Percentiles rank a stretch among this genome's conserved stretches.
These are phyloP conservation scores for Bos taurus DNA, from an alignment of 2,113 vertebrate genomes.

Conservation along the genomic window DNA sequence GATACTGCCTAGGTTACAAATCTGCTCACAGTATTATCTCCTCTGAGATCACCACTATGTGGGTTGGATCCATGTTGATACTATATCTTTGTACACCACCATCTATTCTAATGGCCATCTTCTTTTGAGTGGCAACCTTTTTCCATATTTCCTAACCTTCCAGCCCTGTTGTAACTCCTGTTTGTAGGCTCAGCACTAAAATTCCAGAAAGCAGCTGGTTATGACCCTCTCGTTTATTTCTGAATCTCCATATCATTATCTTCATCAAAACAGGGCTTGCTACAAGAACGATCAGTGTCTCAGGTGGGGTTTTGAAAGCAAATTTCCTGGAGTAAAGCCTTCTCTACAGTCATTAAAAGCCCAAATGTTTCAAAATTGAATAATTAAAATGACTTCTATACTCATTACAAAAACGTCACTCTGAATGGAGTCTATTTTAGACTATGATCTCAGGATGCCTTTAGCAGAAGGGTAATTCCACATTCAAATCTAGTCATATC, in stretches of 20 bases:
- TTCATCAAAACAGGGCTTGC: not conserved
- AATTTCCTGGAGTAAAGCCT: conserved; percentile 33
- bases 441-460: not conserved
- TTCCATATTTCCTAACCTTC: not conserved
- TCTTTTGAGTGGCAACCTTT: not conserved
- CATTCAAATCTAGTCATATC: not conserved
- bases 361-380: conserved; percentile 11
- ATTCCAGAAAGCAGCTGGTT: not conserved
- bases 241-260: not conserved
- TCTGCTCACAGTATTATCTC: not conserved
- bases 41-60: not conserved
- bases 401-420: not conserved
- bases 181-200: not conserved
- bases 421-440: not conserved
- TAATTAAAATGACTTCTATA: conserved; percentile 29
- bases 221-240: not conserved
- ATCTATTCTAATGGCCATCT: not conserved
- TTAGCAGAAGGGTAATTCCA: conserved; percentile 9
- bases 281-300: not conserved
- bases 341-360: conserved; percentile 15
- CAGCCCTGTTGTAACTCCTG: not conserved
- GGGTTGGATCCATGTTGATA: not conserved
- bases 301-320: not conserved
- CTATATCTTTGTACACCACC: not conserved
- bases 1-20: not conserved